These are phyloP conservation scores for Holacanthus passer DNA, from an alignment of 2,113 vertebrate genomes.

Conservation along the genomic window DNA sequence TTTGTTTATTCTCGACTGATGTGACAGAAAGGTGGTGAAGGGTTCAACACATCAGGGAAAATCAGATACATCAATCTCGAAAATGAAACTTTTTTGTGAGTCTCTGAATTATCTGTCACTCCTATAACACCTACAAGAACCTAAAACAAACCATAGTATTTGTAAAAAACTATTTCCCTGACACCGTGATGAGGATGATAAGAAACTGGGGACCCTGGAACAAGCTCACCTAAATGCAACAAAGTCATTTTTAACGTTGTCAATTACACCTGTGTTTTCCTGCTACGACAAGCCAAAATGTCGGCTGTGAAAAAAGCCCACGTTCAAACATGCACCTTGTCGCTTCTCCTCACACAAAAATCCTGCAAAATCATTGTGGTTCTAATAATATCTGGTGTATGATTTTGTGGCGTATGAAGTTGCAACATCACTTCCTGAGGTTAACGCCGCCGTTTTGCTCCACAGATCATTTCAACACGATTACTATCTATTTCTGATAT, in stretches of 20 bases:
- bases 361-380: background rate
- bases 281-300: background rate
- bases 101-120: background rate
- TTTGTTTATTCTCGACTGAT: constrained; percentile 7
- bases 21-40: background rate
- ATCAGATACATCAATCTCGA: background rate
- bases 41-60: background rate
- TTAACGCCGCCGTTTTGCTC: constrained; percentile 24
- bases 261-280: background rate
- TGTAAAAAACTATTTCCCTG: background rate
- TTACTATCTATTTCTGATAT: constrained; percentile 36
- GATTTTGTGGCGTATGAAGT: constrained; percentile 7
- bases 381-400: constrained; percentile 25
- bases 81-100: background rate
- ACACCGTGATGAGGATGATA: too few species aligned
- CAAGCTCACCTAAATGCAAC: background rate
- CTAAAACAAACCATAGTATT: background rate
- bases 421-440: constrained; percentile 32
- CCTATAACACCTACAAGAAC: background rate
- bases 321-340: background rate
- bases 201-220: background rate
- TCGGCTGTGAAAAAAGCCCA: background rate
- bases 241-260: background rate
- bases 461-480: constrained; percentile 37
- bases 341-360: background rate